A percentile compares a stretch with the other conserved stretches of the same genome.
phyloP scores from a whole-genome alignment of 1,140 invertebrate genomes.

The Lepidurus couesii region DNA sequence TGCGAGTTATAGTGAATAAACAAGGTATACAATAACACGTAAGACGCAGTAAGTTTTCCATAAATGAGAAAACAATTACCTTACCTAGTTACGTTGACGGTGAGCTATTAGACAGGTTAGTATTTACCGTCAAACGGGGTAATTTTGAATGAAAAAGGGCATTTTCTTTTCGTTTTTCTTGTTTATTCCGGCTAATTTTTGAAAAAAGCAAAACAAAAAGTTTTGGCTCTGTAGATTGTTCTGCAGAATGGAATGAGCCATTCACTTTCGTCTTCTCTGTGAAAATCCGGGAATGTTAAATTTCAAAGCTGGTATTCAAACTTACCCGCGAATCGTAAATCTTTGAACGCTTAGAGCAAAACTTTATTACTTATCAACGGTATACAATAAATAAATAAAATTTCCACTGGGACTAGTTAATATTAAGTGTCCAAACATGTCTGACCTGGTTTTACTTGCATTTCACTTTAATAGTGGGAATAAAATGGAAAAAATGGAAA shows the following conservation, averaged over 20 bases:
- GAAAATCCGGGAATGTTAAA: neutral
- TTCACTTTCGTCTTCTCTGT: neutral
- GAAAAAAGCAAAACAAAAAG: neutral
- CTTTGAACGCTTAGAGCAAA: slow-evolving; percentile 12
- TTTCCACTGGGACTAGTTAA: neutral
- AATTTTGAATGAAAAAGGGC: neutral
- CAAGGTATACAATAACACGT: no score
- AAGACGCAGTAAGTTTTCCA: no score
- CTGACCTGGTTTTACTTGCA: neutral
- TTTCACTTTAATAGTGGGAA: neutral
- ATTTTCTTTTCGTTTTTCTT: neutral
- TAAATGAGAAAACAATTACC: no score
- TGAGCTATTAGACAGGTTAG: no score
- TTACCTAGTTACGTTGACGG: no score
- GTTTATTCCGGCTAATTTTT: neutral
- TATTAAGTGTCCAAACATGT: neutral
- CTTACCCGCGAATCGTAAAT: neutral
- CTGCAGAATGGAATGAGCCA: neutral
- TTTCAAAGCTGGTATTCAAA: slow-evolving; percentile 10
- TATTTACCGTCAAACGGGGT: neutral
- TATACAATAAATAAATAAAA: neutral
- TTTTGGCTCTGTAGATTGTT: neutral
- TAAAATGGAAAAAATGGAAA: neutral
- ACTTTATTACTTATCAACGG: neutral
- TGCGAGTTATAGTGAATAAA: no score